phyloP scores from a whole-genome alignment of 1,140 invertebrate genomes.

The Caenorhabditis inopinata region DNA sequence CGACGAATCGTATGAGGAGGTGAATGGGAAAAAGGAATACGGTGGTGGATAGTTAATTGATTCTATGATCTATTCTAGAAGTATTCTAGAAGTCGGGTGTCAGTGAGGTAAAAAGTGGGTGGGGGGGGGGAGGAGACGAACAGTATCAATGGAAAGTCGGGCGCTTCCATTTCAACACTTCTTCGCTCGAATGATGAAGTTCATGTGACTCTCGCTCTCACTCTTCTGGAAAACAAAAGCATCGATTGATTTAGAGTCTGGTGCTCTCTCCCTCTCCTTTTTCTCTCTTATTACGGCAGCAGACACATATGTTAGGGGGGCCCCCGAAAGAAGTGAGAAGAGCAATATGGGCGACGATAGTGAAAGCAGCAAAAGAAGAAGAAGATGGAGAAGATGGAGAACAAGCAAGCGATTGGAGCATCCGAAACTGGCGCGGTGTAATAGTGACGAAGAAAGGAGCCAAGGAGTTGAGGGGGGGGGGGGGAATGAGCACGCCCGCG shows the following conservation, averaged over 20 bases:
- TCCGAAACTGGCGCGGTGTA: constrained; percentile 19
- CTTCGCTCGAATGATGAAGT: not conserved
- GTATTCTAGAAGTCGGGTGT: no score
- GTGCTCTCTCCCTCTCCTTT: not conserved
- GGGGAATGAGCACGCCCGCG: not conserved
- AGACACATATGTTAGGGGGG: constrained; percentile 18
- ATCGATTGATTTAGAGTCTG: constrained; percentile 31
- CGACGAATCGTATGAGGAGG: constrained; percentile 5
- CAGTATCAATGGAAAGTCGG: no score
- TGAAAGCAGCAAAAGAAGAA: constrained; percentile 3
- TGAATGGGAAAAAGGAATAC: not conserved
- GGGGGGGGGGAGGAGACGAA: no score
- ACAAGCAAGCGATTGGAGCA: no score
- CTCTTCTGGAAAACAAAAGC: constrained; percentile 4
- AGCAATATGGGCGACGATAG: constrained; percentile 15
- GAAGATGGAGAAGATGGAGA: not conserved
- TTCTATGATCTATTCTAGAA: not conserved
- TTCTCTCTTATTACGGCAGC: not conserved
- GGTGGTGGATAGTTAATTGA: constrained; percentile 18
- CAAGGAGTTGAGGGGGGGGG: no score
- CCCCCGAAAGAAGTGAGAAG: constrained; percentile 28
- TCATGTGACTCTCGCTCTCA: not conserved
- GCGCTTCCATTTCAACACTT: no score
- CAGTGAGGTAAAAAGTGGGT: no score
- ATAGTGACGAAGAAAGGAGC: constrained; percentile 23